phyloP scores from a whole-genome alignment of 53 echinoderm and acorn worm genomes.

The Holothuria leucospilota region DNA sequence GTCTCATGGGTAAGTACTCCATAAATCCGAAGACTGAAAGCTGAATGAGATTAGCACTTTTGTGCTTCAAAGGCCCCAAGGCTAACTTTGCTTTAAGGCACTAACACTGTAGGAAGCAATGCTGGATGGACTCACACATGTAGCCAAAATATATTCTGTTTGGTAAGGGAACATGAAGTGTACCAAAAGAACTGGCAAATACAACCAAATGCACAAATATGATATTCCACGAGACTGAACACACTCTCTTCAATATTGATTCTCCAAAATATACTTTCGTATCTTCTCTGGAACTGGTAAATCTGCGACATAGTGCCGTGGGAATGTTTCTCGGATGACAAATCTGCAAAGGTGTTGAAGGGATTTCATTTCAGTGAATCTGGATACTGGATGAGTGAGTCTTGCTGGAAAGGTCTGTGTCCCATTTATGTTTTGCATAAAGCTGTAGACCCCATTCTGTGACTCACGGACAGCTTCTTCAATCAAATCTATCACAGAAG shows the following conservation, averaged over 20 bases:
- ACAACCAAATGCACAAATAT: too few species aligned
- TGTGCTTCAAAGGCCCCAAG: too few species aligned
- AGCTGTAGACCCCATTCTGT: slow-evolving; percentile 85
- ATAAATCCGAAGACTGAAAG: too few species aligned
- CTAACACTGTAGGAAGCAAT: too few species aligned
- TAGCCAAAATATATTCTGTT: too few species aligned
- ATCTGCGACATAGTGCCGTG: slow-evolving; percentile 80
- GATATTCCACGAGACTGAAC: too few species aligned
- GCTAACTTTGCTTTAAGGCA: too few species aligned
- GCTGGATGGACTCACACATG: too few species aligned
- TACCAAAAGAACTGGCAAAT: too few species aligned
- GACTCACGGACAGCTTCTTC: slow-evolving; percentile 85
- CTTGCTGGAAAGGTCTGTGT: slow-evolving; percentile 91
- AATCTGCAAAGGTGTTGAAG: slow-evolving; percentile 95
- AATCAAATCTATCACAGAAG: slow-evolving; percentile 83
- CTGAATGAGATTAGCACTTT: too few species aligned
- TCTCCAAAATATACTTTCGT: slow-evolving; percentile 86
- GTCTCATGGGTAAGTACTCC: too few species aligned
- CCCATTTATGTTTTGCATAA: slow-evolving; percentile 85
- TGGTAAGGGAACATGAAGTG: too few species aligned
- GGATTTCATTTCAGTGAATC: slow-evolving; percentile 84
- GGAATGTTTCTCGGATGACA: slow-evolving; percentile 89
- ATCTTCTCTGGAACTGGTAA: slow-evolving; percentile 93
- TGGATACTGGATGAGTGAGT: slow-evolving; percentile 86
- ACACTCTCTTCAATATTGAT: slow-evolving; percentile 71